Base-by-base conservation (phyloP, 1,140 invertebrate genomes). In the Amyelois transitella region DNA sequence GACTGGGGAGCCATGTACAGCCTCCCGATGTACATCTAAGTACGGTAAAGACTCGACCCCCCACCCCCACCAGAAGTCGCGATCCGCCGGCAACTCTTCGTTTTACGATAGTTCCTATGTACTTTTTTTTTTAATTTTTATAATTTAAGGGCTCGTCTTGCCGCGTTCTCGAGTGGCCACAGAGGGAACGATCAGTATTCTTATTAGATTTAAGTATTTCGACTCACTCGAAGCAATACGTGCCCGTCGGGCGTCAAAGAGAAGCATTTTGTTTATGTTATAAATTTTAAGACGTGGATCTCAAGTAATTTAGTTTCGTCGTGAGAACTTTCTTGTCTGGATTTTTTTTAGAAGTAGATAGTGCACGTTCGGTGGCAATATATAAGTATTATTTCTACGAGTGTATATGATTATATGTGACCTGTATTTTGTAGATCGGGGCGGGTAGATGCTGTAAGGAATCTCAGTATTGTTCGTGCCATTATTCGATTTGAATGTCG, bases 1-100 rank as follows among this genome's bases (percentile, higher is more conserved):
- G 95, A 96, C 86, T 96, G 95, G 95, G 92, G 93, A 64, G 93
- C 94, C 69, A 95, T 96, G 94, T 96, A 96, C 83, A 94, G 95
- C 64, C 94, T 96, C 90, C 94, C 94, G 73, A 96, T 96, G 95
- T 96, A 96, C 89, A 94, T 95, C 76, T 96, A 93, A 90, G 88
- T 14, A 38, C 54, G 17, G 52, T 32, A 47, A 43, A 44, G 53
- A 44, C 19, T n/a, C n/a, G 32, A 54, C 58, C 59, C 60, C 58
- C 59, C 63, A 66, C 66, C 70, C 64, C 69, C 69, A 60, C 55
- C 58, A 22, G 47, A 58, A 55, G 63, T 62, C 62, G 63, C 60
- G 59, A 57, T 45, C 57, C 51, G 62, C 38, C 28, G 43, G 47
- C 43, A 54, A 57, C 66, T 72, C 73, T 71, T 67, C 62, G 67